Evolutionary conservation across 1,140 invertebrate genomes (phyloP).

Genomic region (Doryteuthis pealeii): DNA sequence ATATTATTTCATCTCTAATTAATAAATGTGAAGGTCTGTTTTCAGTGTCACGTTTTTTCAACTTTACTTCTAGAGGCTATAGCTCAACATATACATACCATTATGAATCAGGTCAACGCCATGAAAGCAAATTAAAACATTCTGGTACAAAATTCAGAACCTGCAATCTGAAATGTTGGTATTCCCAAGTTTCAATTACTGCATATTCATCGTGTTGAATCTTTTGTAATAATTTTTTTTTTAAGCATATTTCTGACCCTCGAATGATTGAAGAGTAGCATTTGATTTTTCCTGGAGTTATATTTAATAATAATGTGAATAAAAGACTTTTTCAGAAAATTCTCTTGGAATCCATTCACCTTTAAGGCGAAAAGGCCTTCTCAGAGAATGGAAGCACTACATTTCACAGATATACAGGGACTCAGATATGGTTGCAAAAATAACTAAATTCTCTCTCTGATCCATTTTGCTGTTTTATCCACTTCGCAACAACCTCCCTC

Average conservation of each 20-base stretch:
- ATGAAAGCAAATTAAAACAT: too few species aligned
- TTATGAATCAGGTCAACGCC: too few species aligned
- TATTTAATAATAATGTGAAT: slow-evolving; percentile 1
- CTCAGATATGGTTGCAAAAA: slow-evolving; percentile 51
- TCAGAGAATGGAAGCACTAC: slow-evolving; percentile 55
- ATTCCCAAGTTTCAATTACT: too few species aligned
- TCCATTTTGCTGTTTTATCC: slow-evolving; percentile 64
- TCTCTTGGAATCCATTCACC: slow-evolving; percentile 54
- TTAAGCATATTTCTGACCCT: not conserved
- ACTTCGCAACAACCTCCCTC: slow-evolving; percentile 23
- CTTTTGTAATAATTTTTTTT: not conserved
- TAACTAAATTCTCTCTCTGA: slow-evolving; percentile 63
- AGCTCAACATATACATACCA: too few species aligned
- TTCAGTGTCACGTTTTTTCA: too few species aligned
- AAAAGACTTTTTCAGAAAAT: slow-evolving; percentile 52
- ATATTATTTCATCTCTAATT: too few species aligned
- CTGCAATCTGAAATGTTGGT: too few species aligned
- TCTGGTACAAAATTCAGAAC: too few species aligned
- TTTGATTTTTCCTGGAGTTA: not conserved
- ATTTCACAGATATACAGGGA: slow-evolving; percentile 48
- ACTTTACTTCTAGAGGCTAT: too few species aligned
- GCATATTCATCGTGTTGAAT: too few species aligned
- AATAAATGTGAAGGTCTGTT: too few species aligned
- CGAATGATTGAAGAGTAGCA: not conserved
- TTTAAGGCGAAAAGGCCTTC: slow-evolving; percentile 54